Base-by-base conservation (phyloP, 2,888 invertebrate species). In the Autographa pulchrina region DNA sequence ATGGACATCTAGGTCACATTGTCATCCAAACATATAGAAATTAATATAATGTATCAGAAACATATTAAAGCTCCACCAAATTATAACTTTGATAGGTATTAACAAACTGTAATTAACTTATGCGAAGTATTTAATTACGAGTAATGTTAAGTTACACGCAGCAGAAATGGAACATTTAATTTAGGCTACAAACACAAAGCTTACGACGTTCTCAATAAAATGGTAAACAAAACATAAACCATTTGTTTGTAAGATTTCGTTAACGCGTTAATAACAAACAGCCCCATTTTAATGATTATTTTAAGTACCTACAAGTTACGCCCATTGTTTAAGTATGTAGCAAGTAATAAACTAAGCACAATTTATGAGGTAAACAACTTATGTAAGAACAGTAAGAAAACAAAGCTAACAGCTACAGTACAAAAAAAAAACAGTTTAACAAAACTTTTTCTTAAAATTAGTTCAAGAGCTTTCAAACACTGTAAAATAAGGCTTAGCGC, bases 1-100 rank as follows among this genome's bases (percentile, higher is more conserved):
- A 60, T 66, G 32, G 61, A 71, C 48, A 75, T 68, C 31, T 79
- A 67, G 76, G 74, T 74, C 79, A 66, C n/a, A 52, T 64, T 41
- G 16, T 11, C 72, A 43, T 43, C 72, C 70, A 61, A 72, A 31
- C 58, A 59, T 65, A 9, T 58, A 35, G 13, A 14, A 58, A 62
- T 43, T 43, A 16, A 43, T 43, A 43, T 14, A 16, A 76, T 70
- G 60, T 69, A 56, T 65, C 41, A 66, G 25, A 64, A 68, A 66
- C 11, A 38, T 38, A 38, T 38, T 38, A 38, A 11, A 11, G 11
- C 1, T 35, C 35, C 8, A 35, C 8, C 35, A 35, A 35, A 35
- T 6, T 8, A 35, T 35, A 35, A 35, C 35, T 35, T 35, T 35
- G 8, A 35, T 35, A 8, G 35, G 35, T 25, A 25, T 25, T 1